A percentile compares a stretch with the other conserved stretches of the same genome.
These are phyloP conservation scores for Thalassophryne amazonica DNA, from an alignment of 2,797 vertebrate species.

Conservation along the genomic window DNA sequence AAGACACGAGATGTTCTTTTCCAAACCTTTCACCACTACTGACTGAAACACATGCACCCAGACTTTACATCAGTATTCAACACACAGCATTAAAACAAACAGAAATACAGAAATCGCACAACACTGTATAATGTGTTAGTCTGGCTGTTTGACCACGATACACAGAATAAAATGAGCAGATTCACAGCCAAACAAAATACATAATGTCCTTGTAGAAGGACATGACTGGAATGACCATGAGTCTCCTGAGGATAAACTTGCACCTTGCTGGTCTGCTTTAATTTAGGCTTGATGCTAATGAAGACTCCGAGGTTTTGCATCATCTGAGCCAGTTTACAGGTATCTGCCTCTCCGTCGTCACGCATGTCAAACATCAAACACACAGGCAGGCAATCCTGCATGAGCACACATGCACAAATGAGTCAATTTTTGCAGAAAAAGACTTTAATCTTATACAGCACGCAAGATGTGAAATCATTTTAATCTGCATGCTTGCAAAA, in stretches of 20 bases:
- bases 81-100: too few relatives aligned
- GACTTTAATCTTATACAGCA: background rate
- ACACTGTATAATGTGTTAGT: too few relatives aligned
- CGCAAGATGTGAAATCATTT: conserved; percentile 1
- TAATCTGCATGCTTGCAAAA: background rate
- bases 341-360: conserved; percentile 74
- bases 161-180: background rate
- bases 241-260: background rate
- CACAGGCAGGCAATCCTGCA: conserved; percentile 79
- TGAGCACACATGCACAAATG: conserved; percentile 11
- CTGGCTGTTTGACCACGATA: too few relatives aligned
- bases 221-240: background rate
- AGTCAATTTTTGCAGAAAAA: too few relatives aligned
- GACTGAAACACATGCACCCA: conserved; percentile 64
- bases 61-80: conserved; percentile 22
- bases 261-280: conserved; percentile 83
- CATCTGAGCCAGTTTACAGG: conserved; percentile 76
- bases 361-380: conserved; percentile 85
- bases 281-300: conserved; percentile 82
- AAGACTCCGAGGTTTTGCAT: conserved; percentile 82
- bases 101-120: too few relatives aligned
- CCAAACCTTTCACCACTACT: conserved; percentile 82
- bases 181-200: background rate
- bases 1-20: conserved; percentile 75
- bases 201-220: background rate